phyloP scores from a whole-genome alignment of 2,888 invertebrate genomes.

The Athetis lepigone region DNA sequence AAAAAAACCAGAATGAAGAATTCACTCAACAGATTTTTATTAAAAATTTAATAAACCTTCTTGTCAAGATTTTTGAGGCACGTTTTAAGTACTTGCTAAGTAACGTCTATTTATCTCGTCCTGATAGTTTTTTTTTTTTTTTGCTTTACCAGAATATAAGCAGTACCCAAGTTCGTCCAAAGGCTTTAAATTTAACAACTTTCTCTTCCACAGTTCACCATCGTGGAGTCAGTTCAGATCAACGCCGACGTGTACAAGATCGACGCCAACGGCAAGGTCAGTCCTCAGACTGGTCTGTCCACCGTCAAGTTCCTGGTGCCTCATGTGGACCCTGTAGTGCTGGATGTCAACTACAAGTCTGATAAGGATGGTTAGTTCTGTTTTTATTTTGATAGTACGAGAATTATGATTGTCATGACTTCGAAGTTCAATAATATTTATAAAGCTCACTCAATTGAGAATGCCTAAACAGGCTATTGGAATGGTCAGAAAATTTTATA shows the following conservation, averaged over 20 bases:
- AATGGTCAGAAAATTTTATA: no score
- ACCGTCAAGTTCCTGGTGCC: conserved; percentile 84
- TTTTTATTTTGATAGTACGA: background rate
- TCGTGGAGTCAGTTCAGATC: conserved; percentile 83
- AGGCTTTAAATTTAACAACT: background rate
- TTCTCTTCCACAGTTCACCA: conserved; percentile 72
- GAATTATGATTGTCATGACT: no score
- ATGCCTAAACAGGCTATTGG: no score
- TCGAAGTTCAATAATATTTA: no score
- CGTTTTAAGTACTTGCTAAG: no score
- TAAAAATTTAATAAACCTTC: no score
- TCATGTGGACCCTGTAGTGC: conserved; percentile 84
- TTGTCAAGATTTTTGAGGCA: no score
- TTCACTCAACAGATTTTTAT: no score
- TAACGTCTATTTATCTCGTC: no score
- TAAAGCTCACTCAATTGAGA: no score
- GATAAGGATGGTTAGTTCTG: conserved; percentile 74
- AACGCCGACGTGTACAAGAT: conserved; percentile 89
- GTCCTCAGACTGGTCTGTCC: conserved; percentile 76
- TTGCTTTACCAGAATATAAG: no score
- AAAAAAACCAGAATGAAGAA: no score
- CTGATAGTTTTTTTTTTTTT: background rate
- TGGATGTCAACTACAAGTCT: conserved; percentile 84
- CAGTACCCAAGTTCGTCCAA: background rate
- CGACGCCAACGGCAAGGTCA: conserved; percentile 80